Conservation (phyloP, 2,797 vertebrate genomes). For the Manis crassicaudata region DNA sequence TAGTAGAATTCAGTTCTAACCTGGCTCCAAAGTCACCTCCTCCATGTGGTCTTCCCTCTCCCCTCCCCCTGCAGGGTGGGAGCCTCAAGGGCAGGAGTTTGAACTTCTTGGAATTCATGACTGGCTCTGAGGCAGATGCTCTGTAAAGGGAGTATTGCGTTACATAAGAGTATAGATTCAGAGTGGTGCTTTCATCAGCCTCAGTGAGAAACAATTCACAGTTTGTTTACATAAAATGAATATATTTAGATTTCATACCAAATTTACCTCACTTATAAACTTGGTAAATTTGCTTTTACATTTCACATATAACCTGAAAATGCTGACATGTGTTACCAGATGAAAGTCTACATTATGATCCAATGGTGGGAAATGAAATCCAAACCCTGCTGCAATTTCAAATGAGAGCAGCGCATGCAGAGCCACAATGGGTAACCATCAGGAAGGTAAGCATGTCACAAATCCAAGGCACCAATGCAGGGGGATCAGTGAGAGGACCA, state of each 20-base stretch:
- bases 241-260: constrained; percentile 39
- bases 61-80: too few species aligned
- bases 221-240: constrained; percentile 55
- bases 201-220: not conserved
- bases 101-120: not conserved
- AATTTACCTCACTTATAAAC: constrained; percentile 23
- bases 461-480: not conserved
- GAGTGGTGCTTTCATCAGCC: not conserved
- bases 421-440: not conserved
- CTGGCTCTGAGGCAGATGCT: not conserved
- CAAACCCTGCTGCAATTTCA: constrained; percentile 34
- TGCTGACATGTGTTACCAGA: not conserved
- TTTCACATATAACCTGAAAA: constrained; percentile 36
- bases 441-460: not conserved
- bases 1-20: not conserved
- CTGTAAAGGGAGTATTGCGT: not conserved
- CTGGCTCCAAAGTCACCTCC: not conserved
- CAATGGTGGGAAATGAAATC: not conserved
- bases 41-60: not conserved
- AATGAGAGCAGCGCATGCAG: constrained; percentile 17
- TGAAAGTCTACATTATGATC: constrained; percentile 24
- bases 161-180: not conserved
- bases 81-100: not conserved
- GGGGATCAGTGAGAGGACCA: not conserved
- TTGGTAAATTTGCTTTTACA: constrained; percentile 40